Percentiles rank a stretch among this genome's conserved stretches.
phyloP scores from a whole-genome alignment of 2,888 invertebrate genomes.

The Thera britannica region DNA sequence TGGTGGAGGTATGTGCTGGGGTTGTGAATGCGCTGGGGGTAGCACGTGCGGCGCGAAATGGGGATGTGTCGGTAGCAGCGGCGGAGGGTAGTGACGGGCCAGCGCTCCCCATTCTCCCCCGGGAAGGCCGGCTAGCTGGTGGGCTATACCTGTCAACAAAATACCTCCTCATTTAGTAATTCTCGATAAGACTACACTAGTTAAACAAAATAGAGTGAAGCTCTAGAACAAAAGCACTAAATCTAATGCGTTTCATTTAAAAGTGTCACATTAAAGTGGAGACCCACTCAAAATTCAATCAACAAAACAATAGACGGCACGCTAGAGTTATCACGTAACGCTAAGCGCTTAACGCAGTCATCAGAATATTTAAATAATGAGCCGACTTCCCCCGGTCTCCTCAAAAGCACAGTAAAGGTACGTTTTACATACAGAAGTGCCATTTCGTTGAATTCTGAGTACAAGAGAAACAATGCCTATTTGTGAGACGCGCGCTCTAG shows the following conservation, averaged over 20 bases:
- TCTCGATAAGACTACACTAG: background rate
- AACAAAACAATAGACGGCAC: slow-evolving; percentile 68
- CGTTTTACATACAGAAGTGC: slow-evolving; percentile 12
- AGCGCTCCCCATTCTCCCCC: slow-evolving; percentile 87
- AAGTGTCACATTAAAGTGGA: slow-evolving; percentile 42
- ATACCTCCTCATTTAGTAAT: background rate
- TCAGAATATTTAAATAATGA: slow-evolving; percentile 81
- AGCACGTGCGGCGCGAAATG: slow-evolving; percentile 85
- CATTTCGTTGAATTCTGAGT: background rate
- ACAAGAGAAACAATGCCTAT: background rate
- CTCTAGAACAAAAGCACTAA: slow-evolving; percentile 14
- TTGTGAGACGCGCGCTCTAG: too few species aligned
- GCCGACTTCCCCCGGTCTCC: slow-evolving; percentile 51
- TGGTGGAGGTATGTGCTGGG: slow-evolving; percentile 73
- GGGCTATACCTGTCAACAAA: slow-evolving; percentile 87
- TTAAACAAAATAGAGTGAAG: slow-evolving; percentile 1
- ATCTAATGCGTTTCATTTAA: slow-evolving; percentile 34
- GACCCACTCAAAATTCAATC: slow-evolving; percentile 66
- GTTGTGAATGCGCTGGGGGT: slow-evolving; percentile 82
- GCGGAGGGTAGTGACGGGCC: slow-evolving; percentile 86
- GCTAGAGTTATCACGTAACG: slow-evolving; percentile 69
- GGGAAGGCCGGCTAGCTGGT: slow-evolving; percentile 89
- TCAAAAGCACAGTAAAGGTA: slow-evolving; percentile 32
- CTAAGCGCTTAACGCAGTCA: slow-evolving; percentile 75
- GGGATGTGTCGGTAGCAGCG: slow-evolving; percentile 78